Conservation (phyloP, 2,888 invertebrate genomes). For the Polymixis lichenea region DNA sequence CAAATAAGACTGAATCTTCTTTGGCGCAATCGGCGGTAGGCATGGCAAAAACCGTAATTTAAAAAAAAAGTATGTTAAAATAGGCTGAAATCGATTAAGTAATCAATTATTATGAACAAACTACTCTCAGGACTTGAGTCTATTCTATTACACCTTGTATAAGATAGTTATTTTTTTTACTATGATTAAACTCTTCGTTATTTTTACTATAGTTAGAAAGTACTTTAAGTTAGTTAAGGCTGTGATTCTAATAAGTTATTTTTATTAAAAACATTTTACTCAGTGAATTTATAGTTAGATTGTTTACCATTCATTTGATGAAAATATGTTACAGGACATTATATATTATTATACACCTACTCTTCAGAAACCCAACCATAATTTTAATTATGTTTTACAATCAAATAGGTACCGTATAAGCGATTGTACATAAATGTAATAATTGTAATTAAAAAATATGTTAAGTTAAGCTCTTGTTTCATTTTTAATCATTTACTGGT, state of each 20-base stretch:
- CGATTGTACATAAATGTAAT: too few relatives aligned
- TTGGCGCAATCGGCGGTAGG: too few relatives aligned
- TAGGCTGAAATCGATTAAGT: too few relatives aligned
- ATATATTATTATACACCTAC: background rate
- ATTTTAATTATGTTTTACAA: background rate
- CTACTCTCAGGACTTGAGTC: too few relatives aligned
- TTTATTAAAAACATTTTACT: background rate
- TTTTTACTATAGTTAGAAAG: background rate
- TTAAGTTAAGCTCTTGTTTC: background rate
- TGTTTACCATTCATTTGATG: background rate
- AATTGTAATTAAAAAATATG: conserved; percentile 20
- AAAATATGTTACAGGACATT: background rate
- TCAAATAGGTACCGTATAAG: background rate
- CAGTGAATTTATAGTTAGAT: background rate
- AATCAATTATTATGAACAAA: too few relatives aligned
- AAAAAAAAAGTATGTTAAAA: too few relatives aligned
- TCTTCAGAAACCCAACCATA: background rate
- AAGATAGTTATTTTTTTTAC: too few relatives aligned
- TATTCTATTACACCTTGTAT: too few relatives aligned
- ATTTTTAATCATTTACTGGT: background rate
- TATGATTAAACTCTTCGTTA: background rate
- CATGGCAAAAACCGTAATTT: too few relatives aligned
- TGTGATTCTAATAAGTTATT: conserved; percentile 29
- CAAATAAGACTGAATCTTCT: too few relatives aligned
- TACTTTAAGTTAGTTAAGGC: conserved; percentile 19